Evolutionary conservation across 2,113 vertebrate species (phyloP).

Genomic region (Triplophysa dalaica): DNA sequence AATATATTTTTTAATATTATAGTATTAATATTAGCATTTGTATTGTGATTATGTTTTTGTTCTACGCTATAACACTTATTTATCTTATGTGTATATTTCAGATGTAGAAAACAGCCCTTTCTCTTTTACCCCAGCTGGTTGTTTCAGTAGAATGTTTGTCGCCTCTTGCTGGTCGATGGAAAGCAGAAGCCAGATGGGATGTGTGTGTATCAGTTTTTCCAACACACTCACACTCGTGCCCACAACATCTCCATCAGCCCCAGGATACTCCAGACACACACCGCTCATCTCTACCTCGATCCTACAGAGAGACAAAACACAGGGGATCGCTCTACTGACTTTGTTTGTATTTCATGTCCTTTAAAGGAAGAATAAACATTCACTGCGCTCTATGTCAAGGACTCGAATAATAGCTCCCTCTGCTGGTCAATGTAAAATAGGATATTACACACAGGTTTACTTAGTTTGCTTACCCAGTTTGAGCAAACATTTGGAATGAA

Average conservation of each 20-base stretch:
- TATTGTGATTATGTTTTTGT: no score
- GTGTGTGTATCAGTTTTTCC: conserved; percentile 87
- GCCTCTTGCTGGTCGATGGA: conserved; percentile 81
- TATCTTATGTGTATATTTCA: neutral
- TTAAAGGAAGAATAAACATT: neutral
- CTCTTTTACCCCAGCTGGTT: conserved; percentile 85
- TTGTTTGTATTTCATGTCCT: neutral
- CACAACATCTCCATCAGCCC: conserved; percentile 83
- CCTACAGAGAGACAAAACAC: conserved; percentile 62
- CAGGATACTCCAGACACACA: conserved; percentile 68
- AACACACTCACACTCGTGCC: conserved; percentile 86
- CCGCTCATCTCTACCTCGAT: conserved; percentile 77
- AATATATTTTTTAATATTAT: no score
- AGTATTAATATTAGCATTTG: no score
- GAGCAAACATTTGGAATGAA: no score
- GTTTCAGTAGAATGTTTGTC: conserved; percentile 73
- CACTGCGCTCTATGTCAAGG: neutral
- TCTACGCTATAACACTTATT: no score
- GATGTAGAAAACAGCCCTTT: neutral
- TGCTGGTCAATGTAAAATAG: conserved; percentile 1
- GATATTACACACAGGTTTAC: no score
- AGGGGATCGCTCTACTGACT: neutral
- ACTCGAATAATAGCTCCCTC: neutral
- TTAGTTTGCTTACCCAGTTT: no score
- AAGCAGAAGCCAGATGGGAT: conserved; percentile 89